Evolutionary conservation across 1,140 invertebrate genomes (phyloP).

Genomic region (Rhynchophorus ferrugineus): DNA sequence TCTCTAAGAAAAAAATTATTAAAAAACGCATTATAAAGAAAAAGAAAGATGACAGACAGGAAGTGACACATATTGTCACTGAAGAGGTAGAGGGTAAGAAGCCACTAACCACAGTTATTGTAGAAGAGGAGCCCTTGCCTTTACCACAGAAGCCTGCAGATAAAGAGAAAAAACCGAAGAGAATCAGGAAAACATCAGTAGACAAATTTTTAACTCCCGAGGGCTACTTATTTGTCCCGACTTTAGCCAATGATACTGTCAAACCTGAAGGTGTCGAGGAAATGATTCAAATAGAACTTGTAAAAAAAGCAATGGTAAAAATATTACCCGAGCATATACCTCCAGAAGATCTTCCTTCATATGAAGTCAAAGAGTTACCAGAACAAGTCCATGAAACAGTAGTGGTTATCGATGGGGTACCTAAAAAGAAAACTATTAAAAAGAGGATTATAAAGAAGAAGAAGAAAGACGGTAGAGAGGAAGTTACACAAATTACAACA

Average conservation of each 20-base stretch:
- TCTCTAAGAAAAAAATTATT: constrained; percentile 28
- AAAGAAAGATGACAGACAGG: constrained; percentile 36
- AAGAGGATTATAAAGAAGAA: constrained; percentile 40
- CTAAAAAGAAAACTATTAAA: constrained; percentile 38
- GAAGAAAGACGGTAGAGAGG: constrained; percentile 40
- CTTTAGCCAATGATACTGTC: constrained; percentile 28
- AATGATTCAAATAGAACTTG: constrained; percentile 23
- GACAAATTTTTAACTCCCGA: constrained; percentile 25
- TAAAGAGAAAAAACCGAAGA: constrained; percentile 33
- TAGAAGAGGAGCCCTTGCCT: constrained; percentile 32
- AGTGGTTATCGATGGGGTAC: constrained; percentile 28
- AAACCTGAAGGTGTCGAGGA: constrained; percentile 19
- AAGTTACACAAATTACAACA: constrained; percentile 43
- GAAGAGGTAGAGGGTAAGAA: constrained; percentile 38
- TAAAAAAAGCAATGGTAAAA: constrained; percentile 32
- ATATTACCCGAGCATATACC: constrained; percentile 36
- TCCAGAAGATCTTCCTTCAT: constrained; percentile 32
- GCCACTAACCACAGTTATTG: constrained; percentile 35
- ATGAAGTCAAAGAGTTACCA: constrained; percentile 35
- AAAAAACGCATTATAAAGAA: constrained; percentile 36
- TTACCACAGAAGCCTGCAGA: constrained; percentile 13
- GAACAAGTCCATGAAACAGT: constrained; percentile 37
- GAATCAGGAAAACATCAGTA: constrained; percentile 22
- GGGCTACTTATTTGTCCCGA: constrained; percentile 23
- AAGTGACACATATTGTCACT: constrained; percentile 35